Evolutionary conservation across 2,113 vertebrate species (phyloP).

Genomic region (Penelope pileata): DNA sequence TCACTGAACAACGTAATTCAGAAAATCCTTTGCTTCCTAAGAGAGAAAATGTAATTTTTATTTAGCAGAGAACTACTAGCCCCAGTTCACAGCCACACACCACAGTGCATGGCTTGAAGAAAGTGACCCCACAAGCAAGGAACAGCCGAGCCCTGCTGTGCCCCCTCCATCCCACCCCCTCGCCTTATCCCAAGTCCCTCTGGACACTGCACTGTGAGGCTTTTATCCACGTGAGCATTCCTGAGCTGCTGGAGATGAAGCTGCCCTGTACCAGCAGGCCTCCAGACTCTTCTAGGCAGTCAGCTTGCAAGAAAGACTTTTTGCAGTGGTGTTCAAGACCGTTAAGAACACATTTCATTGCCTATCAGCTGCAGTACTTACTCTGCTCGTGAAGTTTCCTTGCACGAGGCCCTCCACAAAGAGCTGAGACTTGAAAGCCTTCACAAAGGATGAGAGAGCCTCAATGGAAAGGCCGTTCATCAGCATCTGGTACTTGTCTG

Average conservation of each 20-base stretch:
- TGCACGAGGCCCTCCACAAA: constrained; percentile 92
- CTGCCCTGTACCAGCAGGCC: not conserved
- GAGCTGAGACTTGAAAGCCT: constrained; percentile 86
- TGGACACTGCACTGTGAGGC: not conserved
- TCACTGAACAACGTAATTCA: constrained; percentile 83
- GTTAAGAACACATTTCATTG: fast-evolving
- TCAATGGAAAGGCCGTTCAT: constrained; percentile 84
- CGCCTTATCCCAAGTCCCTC: not conserved
- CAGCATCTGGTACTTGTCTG: constrained; percentile 89
- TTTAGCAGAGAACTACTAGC: not conserved
- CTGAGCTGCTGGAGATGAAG: not conserved
- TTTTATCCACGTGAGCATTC: fast-evolving
- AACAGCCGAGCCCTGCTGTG: not conserved
- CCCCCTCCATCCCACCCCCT: fast-evolving
- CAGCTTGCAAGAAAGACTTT: not conserved
- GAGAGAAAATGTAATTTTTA: not conserved
- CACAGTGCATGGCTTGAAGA: not conserved
- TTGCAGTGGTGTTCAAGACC: fast-evolving
- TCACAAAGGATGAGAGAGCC: constrained; percentile 84
- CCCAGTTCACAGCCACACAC: not conserved
- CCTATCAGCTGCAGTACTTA: constrained; percentile 66
- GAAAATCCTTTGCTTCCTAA: constrained; percentile 83
- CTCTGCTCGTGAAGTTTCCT: constrained; percentile 90
- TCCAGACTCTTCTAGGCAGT: fast-evolving
- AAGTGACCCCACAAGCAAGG: not conserved